These are phyloP conservation scores for Aspidapion aeneum DNA, from an alignment of 2,888 invertebrate genomes.

Conservation along the genomic window DNA sequence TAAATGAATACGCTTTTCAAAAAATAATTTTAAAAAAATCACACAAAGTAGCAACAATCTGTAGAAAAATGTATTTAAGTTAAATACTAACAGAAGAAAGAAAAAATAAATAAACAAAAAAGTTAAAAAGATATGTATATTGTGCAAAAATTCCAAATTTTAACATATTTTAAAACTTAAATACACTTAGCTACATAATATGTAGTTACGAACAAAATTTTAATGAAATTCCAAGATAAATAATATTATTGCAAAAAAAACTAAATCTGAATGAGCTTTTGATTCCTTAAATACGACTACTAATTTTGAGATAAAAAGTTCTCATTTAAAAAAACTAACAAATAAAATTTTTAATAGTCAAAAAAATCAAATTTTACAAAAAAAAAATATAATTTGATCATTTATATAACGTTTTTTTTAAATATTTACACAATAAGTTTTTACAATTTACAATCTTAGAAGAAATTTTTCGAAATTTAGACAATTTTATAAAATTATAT, in stretches of 20 bases:
- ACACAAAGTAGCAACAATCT: no score
- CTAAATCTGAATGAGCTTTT: not conserved
- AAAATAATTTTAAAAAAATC: slow-evolving; percentile 7
- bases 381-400: slow-evolving; percentile 27
- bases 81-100: no score
- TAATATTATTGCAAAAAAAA: not conserved
- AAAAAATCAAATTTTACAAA: slow-evolving; percentile 41
- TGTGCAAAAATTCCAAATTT: no score
- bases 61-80: no score
- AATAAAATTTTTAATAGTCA: slow-evolving; percentile 42
- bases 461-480: slow-evolving; percentile 8
- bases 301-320: not conserved
- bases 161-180: no score
- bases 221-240: not conserved
- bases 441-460: slow-evolving; percentile 36
- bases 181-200: not conserved
- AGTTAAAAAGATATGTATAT: not conserved
- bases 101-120: no score
- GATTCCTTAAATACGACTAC: not conserved
- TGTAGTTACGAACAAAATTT: not conserved
- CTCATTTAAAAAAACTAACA: slow-evolving; percentile 32
- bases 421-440: slow-evolving; percentile 43
- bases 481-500: no score
- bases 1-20: slow-evolving; percentile 39
- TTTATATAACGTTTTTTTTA: slow-evolving; percentile 42